Base-by-base conservation (phyloP, 1,140 invertebrate species). In the Rhopalosiphum maidis region DNA sequence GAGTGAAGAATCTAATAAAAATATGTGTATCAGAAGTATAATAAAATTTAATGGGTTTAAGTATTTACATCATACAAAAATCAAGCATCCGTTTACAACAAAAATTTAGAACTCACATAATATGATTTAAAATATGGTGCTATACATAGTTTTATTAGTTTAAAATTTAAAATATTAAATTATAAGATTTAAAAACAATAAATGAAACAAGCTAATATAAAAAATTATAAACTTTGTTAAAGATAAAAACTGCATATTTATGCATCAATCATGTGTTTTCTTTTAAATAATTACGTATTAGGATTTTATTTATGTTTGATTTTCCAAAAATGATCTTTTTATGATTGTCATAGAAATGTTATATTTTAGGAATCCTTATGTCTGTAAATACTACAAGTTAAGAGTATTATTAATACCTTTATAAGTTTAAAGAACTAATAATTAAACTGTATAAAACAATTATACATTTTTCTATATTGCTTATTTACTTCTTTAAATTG, bases 101-200 rank as follows among this genome's bases (percentile, higher is more conserved):
- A 87, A 8, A n/a, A 21, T 22, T 25, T 89, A 89, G n/a, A 89
- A 54, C 25, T n/a, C 22, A 37, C 21, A 37, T 54, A 86, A 30
- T 77, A 88, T 88, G n/a, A 41, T 48, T 48, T 43, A 43, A 37
- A n/a, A 88, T 88, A 89, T 23, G 87, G 87, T 89, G 87, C 87
- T 89, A 89, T 89, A 37, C 48, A 89, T 89, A 51, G n/a, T 54
- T 89, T 35, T 54, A 89, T 46, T 89, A 89, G 30, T 51, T 88
- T 15, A n/a, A 89, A 54, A 89, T 18, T 51, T 88, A 6, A n/a
- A 89, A 54, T 89, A 89, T 89, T 54, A 35, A 88, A n/a, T 88
- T 88, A 22, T 87, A 88, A 88, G 43, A 22, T 43, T 43, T 88
- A n/a, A 88, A 88, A 4, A 88, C 48, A 48, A 51, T 88, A 21